phyloP scores from a whole-genome alignment of 2,888 invertebrate genomes.

The Hyposoter didymator region DNA sequence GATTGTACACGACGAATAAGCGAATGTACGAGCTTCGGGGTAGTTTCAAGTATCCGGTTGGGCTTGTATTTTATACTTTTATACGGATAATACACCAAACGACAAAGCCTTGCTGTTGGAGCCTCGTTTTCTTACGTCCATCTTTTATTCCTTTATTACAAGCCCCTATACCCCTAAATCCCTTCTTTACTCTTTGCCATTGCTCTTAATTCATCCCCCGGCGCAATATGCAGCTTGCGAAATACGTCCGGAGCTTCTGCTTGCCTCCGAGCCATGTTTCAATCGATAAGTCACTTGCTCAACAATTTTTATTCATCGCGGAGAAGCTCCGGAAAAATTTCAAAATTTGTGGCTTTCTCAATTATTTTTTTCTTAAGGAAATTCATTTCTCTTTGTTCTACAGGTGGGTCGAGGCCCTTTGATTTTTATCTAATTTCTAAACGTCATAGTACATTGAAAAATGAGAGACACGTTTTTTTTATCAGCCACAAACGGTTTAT shows the following conservation, averaged over 20 bases:
- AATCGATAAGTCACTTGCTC: conserved; percentile 49
- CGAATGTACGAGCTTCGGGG: conserved; percentile 18
- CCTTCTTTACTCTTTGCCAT: neutral
- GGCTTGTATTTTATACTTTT: conserved; percentile 11
- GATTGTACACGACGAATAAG: conserved; percentile 15
- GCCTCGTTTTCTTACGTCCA: conserved; percentile 3
- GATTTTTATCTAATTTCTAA: neutral
- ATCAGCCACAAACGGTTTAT: neutral
- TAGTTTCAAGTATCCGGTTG: neutral
- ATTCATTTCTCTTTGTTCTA: neutral
- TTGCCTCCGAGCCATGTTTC: conserved; percentile 52
- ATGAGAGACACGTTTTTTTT: too few relatives aligned
- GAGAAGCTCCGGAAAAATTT: neutral
- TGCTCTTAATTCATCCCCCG: neutral
- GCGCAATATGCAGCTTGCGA: conserved; percentile 27
- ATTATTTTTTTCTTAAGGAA: too few relatives aligned
- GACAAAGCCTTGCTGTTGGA: neutral
- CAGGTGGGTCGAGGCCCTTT: neutral
- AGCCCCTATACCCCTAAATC: neutral
- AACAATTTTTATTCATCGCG: neutral
- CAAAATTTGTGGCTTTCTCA: neutral
- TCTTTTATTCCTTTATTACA: conserved; percentile 7
- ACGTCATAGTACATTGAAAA: neutral
- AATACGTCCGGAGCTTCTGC: conserved; percentile 13
- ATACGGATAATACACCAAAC: neutral